Conservation (phyloP, 2,797 vertebrate genomes). For the Neosalanx taihuensis region DNA sequence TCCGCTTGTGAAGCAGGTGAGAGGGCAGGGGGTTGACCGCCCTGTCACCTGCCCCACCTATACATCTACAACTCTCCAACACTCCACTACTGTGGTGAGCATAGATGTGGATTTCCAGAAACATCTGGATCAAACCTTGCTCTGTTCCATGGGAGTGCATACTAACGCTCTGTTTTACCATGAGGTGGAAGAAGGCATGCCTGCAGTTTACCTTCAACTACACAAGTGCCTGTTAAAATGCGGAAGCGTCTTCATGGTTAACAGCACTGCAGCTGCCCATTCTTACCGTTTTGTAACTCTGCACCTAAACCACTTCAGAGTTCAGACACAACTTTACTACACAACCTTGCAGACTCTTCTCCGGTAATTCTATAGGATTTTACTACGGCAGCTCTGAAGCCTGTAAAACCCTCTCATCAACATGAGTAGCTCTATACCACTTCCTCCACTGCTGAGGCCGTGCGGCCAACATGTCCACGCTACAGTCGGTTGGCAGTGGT, state of each 20-base stretch:
- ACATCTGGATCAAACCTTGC: no score
- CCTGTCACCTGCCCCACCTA: neutral
- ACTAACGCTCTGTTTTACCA: no score
- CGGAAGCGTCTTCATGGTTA: neutral
- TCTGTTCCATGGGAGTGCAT: no score
- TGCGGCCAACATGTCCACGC: neutral
- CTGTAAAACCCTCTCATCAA: neutral
- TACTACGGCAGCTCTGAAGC: neutral
- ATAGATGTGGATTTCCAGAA: neutral
- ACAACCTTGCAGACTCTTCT: neutral
- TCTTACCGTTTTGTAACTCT: neutral
- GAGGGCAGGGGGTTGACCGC: neutral
- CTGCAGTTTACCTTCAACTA: no score
- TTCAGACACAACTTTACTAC: neutral
- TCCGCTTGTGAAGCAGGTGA: conserved; percentile 45
- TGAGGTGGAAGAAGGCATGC: no score
- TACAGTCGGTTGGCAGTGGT: neutral
- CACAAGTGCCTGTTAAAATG: no score
- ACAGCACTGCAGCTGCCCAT: neutral
- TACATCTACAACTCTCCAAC: neutral
- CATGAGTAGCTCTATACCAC: neutral
- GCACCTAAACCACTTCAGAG: neutral
- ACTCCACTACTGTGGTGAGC: neutral
- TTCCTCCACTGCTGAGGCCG: neutral
- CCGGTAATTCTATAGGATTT: neutral